Percentiles rank a stretch among this genome's conserved stretches.
These are phyloP conservation scores for Sinocyclocheilus anshuiensis DNA, from an alignment of 2,113 vertebrate genomes.

Conservation along the genomic window DNA sequence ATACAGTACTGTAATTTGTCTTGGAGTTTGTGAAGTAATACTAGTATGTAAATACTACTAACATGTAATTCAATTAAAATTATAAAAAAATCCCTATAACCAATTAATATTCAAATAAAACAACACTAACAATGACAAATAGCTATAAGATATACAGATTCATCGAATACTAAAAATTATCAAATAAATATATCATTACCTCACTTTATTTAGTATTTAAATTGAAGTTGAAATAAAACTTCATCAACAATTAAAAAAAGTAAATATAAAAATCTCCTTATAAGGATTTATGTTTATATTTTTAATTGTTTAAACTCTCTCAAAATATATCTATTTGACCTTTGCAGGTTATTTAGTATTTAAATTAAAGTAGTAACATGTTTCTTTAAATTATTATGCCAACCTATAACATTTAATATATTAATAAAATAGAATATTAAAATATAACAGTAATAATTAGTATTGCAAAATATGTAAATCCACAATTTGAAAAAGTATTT, in stretches of 20 bases:
- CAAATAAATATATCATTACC: too few relatives aligned
- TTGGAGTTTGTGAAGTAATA: too few relatives aligned
- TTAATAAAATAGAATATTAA: not conserved
- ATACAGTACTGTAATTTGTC: too few relatives aligned
- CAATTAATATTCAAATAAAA: not conserved
- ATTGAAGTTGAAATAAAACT: not conserved
- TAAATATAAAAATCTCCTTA: not conserved
- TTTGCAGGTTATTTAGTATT: not conserved
- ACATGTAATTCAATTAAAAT: not conserved
- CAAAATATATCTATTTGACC: not conserved
- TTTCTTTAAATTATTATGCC: not conserved
- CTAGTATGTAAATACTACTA: not conserved
- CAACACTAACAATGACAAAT: not conserved
- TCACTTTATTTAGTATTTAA: too few relatives aligned
- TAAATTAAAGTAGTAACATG: not conserved
- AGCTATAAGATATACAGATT: not conserved
- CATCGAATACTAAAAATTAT: not conserved
- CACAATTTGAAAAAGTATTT: slow-evolving; percentile 51
- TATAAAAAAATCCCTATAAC: too few relatives aligned
- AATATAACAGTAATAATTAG: not conserved
- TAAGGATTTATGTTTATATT: too few relatives aligned
- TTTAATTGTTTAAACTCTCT: not conserved
- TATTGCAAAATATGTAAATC: not conserved
- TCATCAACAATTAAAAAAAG: not conserved
- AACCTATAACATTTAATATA: not conserved